Percentiles rank a stretch among this genome's conserved stretches.
Evolutionary conservation across 1,140 invertebrate genomes (phyloP).

Genomic region (Euwallacea similis): DNA sequence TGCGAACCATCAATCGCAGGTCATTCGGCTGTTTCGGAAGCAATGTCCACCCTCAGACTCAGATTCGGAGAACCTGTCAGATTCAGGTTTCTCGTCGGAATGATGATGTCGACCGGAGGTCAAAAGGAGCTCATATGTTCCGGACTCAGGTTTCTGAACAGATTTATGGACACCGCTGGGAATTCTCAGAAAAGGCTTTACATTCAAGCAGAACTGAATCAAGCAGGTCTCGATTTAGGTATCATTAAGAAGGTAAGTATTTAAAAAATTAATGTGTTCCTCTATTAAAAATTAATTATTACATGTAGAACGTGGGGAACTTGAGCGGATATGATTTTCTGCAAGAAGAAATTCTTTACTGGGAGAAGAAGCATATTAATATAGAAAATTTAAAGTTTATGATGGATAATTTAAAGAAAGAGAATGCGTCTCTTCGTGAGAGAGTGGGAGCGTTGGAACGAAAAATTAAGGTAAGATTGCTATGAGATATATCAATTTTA

Average conservation of each 20-base stretch:
- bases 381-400: conserved; percentile 64
- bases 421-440: conserved; percentile 61
- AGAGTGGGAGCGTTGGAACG: conserved; percentile 70
- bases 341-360: conserved; percentile 67
- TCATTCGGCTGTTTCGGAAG: conserved; percentile 83
- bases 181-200: conserved; percentile 78
- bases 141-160: conserved; percentile 83
- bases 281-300: neutral
- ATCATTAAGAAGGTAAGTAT: conserved; percentile 67
- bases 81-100: conserved; percentile 87
- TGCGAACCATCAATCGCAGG: conserved; percentile 72
- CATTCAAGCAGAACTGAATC: conserved; percentile 85
- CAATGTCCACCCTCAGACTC: conserved; percentile 83
- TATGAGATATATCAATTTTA: too few species aligned
- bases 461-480: conserved; percentile 63
- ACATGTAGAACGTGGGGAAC: conserved; percentile 54
- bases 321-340: conserved; percentile 57
- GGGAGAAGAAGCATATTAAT: conserved; percentile 72
- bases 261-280: neutral
- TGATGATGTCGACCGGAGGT: conserved; percentile 74
- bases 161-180: conserved; percentile 74
- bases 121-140: conserved; percentile 74
- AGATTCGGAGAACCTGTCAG: conserved; percentile 89
- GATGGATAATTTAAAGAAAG: conserved; percentile 60
- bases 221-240: conserved; percentile 77